Conservation (phyloP, 2,888 invertebrate genomes). For the Strigamia transsilvanica region DNA sequence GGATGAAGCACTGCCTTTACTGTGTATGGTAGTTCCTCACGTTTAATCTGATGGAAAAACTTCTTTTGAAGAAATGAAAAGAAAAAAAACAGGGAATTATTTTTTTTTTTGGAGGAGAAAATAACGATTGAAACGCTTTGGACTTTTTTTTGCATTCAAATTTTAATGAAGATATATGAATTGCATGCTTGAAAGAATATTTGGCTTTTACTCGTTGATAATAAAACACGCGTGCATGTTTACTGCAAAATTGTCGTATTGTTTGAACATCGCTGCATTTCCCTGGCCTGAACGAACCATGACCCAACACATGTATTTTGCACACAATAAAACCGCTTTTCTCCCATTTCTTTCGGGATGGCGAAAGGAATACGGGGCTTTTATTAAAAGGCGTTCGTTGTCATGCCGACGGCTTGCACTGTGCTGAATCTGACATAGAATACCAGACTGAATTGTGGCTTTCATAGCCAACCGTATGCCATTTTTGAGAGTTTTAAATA, state of each 20-base stretch:
- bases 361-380: conserved; percentile 24
- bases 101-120: neutral
- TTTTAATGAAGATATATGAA: conserved; percentile 40
- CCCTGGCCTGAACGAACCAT: conserved; percentile 17
- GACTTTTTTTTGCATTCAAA: conserved; percentile 21
- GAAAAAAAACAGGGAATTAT: conserved; percentile 23
- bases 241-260: conserved; percentile 24
- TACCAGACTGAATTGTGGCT: conserved; percentile 42
- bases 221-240: conserved; percentile 27
- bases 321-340: conserved; percentile 28
- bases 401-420: conserved; percentile 34
- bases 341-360: conserved; percentile 28
- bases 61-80: neutral
- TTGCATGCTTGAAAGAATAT: conserved; percentile 19
- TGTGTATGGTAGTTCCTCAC: conserved; percentile 23
- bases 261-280: conserved; percentile 9
- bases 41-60: conserved; percentile 42
- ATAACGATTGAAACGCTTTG: conserved; percentile 31
- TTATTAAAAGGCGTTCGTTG: conserved; percentile 29
- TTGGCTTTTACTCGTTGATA: neutral
- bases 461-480: conserved; percentile 16
- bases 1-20: conserved; percentile 35
- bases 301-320: conserved; percentile 42
- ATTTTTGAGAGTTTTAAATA: conserved; percentile 39
- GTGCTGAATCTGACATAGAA: conserved; percentile 20